Conservation (phyloP, 2,797 vertebrate genomes). For the Falco berigora region DNA sequence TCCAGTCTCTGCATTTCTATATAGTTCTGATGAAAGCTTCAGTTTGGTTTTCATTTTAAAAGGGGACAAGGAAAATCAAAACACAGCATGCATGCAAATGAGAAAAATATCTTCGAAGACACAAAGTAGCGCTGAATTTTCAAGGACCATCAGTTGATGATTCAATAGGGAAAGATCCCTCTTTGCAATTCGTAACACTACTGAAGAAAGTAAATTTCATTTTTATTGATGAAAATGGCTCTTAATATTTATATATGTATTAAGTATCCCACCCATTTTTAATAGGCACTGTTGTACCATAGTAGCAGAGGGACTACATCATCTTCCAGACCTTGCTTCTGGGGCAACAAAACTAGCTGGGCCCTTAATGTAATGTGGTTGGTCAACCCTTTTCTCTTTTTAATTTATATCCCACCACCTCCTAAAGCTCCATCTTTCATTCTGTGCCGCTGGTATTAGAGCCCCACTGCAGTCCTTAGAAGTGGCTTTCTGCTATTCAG, state of each 20-base stretch:
- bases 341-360: neutral
- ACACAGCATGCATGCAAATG: neutral
- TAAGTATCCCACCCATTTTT: neutral
- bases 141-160: neutral
- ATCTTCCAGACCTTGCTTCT: neutral
- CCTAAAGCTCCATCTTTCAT: neutral
- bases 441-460: neutral
- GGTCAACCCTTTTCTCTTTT: neutral
- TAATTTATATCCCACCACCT: neutral
- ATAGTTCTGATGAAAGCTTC: neutral
- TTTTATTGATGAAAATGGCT: neutral
- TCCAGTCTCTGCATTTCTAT: neutral
- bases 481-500: slow-evolving; percentile 13
- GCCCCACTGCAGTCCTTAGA: neutral
- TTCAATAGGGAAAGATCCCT: neutral
- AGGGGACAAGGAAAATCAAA: neutral
- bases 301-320: neutral
- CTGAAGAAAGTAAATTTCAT: neutral
- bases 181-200: neutral
- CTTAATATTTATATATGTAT: neutral
- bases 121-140: neutral
- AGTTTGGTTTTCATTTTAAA: neutral
- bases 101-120: neutral
- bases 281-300: neutral
- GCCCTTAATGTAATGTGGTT: neutral